These are phyloP conservation scores for Myotis vivesi DNA, from an alignment of 2,797 vertebrate species.

Conservation along the genomic window DNA sequence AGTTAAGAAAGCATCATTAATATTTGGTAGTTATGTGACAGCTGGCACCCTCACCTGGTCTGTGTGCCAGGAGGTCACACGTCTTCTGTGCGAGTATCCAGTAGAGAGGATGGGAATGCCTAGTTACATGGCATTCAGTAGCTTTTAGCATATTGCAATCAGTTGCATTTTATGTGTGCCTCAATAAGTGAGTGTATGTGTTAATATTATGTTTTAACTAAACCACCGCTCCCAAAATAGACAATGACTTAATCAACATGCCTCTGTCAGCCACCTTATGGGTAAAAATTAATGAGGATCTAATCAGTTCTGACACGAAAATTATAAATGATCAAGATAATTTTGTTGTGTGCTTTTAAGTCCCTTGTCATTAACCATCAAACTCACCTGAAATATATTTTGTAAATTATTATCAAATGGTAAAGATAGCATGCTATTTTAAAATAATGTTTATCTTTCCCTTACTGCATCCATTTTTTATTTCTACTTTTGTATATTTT, in stretches of 20 bases:
- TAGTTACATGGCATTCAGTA: background rate
- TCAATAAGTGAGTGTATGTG: background rate
- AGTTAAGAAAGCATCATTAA: slow-evolving; percentile 21
- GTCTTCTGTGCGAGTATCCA: background rate
- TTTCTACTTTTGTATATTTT: background rate
- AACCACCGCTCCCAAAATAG: background rate
- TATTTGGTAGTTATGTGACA: background rate
- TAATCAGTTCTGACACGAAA: slow-evolving; percentile 29
- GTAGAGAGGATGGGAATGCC: background rate
- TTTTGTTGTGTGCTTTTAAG: background rate
- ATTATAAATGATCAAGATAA: slow-evolving; percentile 8
- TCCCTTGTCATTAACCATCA: background rate
- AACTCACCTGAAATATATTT: background rate
- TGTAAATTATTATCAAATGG: background rate
- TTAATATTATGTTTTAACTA: slow-evolving; percentile 10
- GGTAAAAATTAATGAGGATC: background rate
- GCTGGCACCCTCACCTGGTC: background rate
- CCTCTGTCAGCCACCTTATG: background rate
- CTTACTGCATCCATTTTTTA: background rate
- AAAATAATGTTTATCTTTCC: slow-evolving; percentile 23
- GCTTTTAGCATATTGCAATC: background rate
- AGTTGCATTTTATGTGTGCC: background rate
- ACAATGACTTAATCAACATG: background rate
- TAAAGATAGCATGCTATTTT: background rate
- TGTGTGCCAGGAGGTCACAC: background rate